Evolutionary conservation across 2,797 vertebrate genomes (phyloP).

Genomic region (Synaphobranchus kaupii): DNA sequence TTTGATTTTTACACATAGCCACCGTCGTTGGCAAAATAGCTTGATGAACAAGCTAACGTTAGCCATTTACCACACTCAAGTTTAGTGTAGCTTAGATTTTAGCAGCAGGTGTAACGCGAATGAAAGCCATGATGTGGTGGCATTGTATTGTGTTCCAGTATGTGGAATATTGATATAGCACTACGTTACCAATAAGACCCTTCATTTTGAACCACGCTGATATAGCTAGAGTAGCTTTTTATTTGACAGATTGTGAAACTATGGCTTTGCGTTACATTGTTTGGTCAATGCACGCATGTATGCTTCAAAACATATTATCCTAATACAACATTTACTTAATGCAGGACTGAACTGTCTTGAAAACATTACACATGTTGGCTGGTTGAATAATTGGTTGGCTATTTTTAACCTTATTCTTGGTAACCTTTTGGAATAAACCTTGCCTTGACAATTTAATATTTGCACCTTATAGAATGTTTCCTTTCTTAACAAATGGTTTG

Average conservation of each 20-base stretch:
- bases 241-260: background rate
- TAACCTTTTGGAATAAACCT: no score
- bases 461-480: background rate
- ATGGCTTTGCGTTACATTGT: background rate
- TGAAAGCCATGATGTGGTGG: background rate
- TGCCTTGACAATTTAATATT: background rate
- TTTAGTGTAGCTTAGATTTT: background rate
- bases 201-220: background rate
- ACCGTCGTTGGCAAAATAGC: background rate
- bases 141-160: background rate
- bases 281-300: background rate
- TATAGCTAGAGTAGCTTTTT: background rate
- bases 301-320: background rate
- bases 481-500: background rate
- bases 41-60: background rate
- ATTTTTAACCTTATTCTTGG: background rate
- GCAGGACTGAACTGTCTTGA: background rate
- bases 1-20: background rate
- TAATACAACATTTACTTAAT: background rate
- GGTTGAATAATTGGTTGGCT: background rate
- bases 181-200: no score
- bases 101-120: background rate
- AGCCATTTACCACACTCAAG: background rate
- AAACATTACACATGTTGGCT: background rate
- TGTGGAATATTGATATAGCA: background rate